These are phyloP conservation scores for Acanthosoma haemorrhoidale DNA, from an alignment of 2,888 invertebrate genomes.

Conservation along the genomic window DNA sequence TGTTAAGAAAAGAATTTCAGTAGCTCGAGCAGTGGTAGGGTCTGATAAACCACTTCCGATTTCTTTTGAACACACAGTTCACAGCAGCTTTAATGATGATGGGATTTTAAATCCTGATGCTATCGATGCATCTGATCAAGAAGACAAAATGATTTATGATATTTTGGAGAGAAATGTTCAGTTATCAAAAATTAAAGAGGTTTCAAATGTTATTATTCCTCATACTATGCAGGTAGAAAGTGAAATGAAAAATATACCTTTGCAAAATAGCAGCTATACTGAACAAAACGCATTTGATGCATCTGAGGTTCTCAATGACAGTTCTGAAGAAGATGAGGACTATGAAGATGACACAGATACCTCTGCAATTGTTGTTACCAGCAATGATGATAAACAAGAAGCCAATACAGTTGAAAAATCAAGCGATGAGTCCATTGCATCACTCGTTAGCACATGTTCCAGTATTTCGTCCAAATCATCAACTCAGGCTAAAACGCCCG, in stretches of 20 bases:
- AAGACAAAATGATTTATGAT: slow-evolving; percentile 35
- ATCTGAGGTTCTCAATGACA: slow-evolving; percentile 20
- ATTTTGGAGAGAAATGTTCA: slow-evolving; percentile 24
- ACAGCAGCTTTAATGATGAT: slow-evolving; percentile 67
- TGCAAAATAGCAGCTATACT: background rate
- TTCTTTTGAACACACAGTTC: slow-evolving; percentile 53
- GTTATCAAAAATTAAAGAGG: background rate
- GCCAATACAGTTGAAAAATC: background rate
- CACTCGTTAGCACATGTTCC: background rate
- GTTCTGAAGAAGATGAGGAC: slow-evolving; percentile 39
- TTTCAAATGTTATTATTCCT: background rate
- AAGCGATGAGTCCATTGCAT: background rate
- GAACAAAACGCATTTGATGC: background rate
- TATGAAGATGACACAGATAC: slow-evolving; percentile 38
- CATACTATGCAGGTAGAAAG: background rate
- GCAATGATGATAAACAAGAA: background rate
- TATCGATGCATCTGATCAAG: slow-evolving; percentile 48
- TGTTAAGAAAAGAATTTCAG: slow-evolving; percentile 37
- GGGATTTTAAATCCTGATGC: slow-evolving; percentile 57
- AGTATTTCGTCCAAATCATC: slow-evolving; percentile 1
- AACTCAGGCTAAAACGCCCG: background rate
- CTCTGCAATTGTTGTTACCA: slow-evolving; percentile 17
- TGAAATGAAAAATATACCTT: background rate
- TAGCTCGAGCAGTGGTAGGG: slow-evolving; percentile 41
- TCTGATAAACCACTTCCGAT: slow-evolving; percentile 36